Percentiles rank a stretch among this genome's conserved stretches.
phyloP scores from a whole-genome alignment of 2,888 invertebrate genomes.

The Silvanus unidentatus region DNA sequence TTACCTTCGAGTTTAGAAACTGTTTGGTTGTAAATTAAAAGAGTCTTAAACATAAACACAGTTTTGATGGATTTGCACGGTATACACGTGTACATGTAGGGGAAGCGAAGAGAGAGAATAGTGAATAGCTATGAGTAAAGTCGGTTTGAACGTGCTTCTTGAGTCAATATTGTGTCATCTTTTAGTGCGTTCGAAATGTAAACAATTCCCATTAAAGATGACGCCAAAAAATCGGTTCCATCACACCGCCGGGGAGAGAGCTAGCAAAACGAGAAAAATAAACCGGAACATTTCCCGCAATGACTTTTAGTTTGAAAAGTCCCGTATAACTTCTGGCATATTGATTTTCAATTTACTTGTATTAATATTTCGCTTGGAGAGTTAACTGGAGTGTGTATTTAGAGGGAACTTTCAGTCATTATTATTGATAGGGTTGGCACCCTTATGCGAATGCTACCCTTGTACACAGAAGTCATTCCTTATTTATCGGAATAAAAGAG shows the following conservation, averaged over 20 bases:
- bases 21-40: constrained; percentile 6
- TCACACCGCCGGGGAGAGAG: too few species aligned
- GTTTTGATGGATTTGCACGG: constrained; percentile 1
- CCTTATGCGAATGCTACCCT: constrained; percentile 29
- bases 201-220: constrained; percentile 12
- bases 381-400: constrained; percentile 43
- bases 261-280: too few species aligned
- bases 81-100: too few species aligned
- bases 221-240: constrained; percentile 4
- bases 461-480: constrained; percentile 38
- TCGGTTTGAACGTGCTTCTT: too few species aligned
- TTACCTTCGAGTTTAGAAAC: constrained; percentile 1
- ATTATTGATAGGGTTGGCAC: constrained; percentile 43
- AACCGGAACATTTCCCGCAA: constrained; percentile 2
- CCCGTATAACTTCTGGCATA: constrained; percentile 24
- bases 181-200: constrained; percentile 14
- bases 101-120: constrained; percentile 3
- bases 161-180: constrained; percentile 18
- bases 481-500: constrained; percentile 32
- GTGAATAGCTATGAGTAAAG: constrained; percentile 3
- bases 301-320: constrained; percentile 18
- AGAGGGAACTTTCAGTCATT: constrained; percentile 42
- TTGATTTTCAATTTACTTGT: constrained; percentile 44
- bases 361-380: constrained; percentile 43
- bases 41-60: constrained; percentile 2